Evolutionary conservation across 1,140 invertebrate species (phyloP).

Genomic region (Diprion similis): DNA sequence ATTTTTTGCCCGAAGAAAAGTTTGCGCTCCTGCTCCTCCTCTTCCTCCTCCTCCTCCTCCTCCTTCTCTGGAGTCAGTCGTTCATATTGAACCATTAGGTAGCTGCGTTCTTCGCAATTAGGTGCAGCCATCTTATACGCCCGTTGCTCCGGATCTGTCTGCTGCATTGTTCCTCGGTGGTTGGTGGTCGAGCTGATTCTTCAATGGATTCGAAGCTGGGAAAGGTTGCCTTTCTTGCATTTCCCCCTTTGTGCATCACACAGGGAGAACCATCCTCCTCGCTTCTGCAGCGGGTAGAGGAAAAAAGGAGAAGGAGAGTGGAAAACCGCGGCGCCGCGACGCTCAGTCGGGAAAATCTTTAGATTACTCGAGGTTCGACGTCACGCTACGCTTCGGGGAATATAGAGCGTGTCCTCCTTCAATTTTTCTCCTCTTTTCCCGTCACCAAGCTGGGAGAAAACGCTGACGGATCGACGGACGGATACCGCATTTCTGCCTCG

Average conservation of each 20-base stretch:
- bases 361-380: conserved; percentile 23
- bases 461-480: too few relatives aligned
- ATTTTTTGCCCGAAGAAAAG: too few relatives aligned
- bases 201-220: too few relatives aligned
- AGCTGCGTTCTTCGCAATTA: conserved; percentile 44
- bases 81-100: conserved; percentile 41
- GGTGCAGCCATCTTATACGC: conserved; percentile 35
- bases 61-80: conserved; percentile 18
- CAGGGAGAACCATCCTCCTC: conserved; percentile 20
- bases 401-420: background rate
- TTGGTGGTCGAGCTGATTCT: background rate
- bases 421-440: background rate
- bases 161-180: conserved; percentile 34
- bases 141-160: conserved; percentile 30
- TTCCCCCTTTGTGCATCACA: too few relatives aligned
- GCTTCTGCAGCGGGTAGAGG: conserved; percentile 34
- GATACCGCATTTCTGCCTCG: too few relatives aligned
- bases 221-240: too few relatives aligned
- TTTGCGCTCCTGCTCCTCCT: too few relatives aligned
- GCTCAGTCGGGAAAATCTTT: conserved; percentile 9
- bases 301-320: background rate
- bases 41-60: too few relatives aligned
- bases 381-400: conserved; percentile 2
- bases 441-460: too few relatives aligned
- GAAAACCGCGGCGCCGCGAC: background rate